Evolutionary conservation across 2,113 vertebrate genomes (phyloP).

Genomic region (Pachypanchax playfairii): DNA sequence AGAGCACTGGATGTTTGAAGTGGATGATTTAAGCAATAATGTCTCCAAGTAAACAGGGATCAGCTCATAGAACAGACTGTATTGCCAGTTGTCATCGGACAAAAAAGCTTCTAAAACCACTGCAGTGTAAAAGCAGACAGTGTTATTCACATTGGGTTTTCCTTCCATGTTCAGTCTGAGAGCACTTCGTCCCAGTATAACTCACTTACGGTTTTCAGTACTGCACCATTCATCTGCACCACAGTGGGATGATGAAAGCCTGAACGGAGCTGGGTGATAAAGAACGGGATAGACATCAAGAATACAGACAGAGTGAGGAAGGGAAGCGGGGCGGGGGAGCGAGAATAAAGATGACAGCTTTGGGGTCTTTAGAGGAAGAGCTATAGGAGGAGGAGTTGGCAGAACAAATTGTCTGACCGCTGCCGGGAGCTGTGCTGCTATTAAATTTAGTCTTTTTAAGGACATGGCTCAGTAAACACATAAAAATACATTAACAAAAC

Average conservation of each 20-base stretch:
- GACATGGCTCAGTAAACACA: slow-evolving; percentile 12
- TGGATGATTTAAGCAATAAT: not conserved
- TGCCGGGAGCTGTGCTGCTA: slow-evolving; percentile 22
- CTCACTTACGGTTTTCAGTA: slow-evolving; percentile 38
- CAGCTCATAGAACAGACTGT: not conserved
- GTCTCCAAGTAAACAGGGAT: not conserved
- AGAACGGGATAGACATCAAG: slow-evolving; percentile 19
- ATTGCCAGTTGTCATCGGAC: not conserved
- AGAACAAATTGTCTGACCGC: slow-evolving; percentile 31
- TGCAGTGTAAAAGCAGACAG: slow-evolving; percentile 17
- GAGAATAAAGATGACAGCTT: slow-evolving; percentile 43
- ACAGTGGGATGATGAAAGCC: slow-evolving; percentile 27
- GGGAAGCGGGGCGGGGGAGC: no score
- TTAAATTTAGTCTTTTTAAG: slow-evolving; percentile 46
- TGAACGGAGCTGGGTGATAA: slow-evolving; percentile 30
- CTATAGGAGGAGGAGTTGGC: slow-evolving; percentile 22
- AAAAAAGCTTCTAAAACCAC: not conserved
- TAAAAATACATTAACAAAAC: slow-evolving; percentile 13
- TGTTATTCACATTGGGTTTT: slow-evolving; percentile 31
- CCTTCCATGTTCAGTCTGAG: slow-evolving; percentile 6
- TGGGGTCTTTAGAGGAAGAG: slow-evolving; percentile 35
- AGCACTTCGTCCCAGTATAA: slow-evolving; percentile 28
- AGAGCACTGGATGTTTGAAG: not conserved
- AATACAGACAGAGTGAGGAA: slow-evolving; percentile 17
- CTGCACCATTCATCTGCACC: slow-evolving; percentile 42